Conservation (phyloP, 2,113 vertebrate genomes). For the Climacteris rufus region DNA sequence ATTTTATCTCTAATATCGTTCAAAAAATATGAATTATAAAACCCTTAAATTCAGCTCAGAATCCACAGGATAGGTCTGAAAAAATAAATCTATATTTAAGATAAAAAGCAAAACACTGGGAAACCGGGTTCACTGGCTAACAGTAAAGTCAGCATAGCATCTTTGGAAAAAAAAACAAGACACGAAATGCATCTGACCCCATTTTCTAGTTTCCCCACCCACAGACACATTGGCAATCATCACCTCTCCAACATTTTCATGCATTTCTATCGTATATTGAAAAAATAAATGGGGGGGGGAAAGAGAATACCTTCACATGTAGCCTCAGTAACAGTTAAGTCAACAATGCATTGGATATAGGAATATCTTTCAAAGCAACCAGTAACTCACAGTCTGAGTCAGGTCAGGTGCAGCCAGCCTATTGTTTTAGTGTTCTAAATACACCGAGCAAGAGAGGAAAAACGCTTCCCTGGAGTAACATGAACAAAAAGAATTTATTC, state of each 20-base stretch:
- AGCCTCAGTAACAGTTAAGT: background rate
- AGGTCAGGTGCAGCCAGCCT: background rate
- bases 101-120: background rate
- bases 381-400: background rate
- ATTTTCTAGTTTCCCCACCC: background rate
- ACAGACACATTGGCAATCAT: background rate
- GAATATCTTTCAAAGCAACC: background rate
- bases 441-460: background rate
- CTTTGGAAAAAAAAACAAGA: background rate
- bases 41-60: background rate
- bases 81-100: background rate
- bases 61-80: background rate
- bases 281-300: accelerated
- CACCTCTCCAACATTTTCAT: background rate
- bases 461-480: background rate
- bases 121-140: background rate
- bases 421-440: background rate
- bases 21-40: background rate
- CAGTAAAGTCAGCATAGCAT: background rate
- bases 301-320: background rate
- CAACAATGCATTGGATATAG: background rate
- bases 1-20: background rate
- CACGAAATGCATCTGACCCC: background rate
- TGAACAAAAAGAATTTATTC: background rate
- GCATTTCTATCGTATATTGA: background rate